Conservation (phyloP, 2,113 vertebrate species). For the Chloroceryle aenea region DNA sequence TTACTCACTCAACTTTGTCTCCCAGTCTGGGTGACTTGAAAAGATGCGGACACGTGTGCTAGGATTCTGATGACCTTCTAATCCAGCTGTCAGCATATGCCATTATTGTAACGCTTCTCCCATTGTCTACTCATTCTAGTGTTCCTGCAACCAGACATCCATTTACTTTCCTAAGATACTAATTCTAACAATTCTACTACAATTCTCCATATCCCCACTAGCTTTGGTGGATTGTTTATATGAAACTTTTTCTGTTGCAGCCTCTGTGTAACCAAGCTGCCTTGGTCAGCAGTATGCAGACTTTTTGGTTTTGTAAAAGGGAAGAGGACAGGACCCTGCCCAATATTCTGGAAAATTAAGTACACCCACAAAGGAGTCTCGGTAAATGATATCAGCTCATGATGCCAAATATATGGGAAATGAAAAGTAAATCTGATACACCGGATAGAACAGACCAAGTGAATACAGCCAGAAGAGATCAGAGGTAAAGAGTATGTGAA, state of each 20-base stretch:
- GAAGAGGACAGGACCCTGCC: background rate
- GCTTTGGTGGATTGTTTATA: background rate
- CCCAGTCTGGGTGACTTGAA: background rate
- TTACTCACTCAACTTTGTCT: background rate
- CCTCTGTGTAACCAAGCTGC: background rate
- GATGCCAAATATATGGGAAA: background rate
- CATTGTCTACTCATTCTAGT: background rate
- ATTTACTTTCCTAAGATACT: background rate
- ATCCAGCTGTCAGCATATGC: background rate
- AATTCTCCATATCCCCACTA: background rate
- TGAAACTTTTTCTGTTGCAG: background rate
- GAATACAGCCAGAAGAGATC: background rate
- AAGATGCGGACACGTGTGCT: background rate
- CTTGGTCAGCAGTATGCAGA: background rate
- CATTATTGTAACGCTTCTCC: background rate
- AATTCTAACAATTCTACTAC: background rate
- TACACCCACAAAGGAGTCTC: rapidly evolving
- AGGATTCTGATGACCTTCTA: background rate
- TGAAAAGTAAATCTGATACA: background rate
- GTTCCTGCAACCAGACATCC: background rate
- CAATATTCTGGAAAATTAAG: background rate
- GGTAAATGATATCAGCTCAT: background rate
- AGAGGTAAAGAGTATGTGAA: background rate
- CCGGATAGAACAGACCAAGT: background rate
- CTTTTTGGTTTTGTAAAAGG: background rate